Conservation (phyloP, 2,797 vertebrate species). For the Ceryle rudis region DNA sequence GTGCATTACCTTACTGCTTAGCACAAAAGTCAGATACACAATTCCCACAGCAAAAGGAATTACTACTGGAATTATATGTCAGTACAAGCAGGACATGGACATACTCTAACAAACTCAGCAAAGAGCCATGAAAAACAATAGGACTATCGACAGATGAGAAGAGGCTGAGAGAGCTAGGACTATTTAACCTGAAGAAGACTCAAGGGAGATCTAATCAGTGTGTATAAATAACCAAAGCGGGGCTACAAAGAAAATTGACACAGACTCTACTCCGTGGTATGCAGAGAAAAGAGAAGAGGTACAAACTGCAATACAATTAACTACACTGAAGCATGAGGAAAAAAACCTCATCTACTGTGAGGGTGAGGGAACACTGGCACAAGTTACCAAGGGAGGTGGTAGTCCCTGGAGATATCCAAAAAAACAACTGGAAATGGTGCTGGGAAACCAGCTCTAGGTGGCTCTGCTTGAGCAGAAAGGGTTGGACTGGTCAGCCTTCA, state of each 20-base stretch:
- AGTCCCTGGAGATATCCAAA: not conserved
- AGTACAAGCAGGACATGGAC: not conserved
- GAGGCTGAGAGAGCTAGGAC: not conserved
- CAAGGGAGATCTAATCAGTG: not conserved
- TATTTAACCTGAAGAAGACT: not conserved
- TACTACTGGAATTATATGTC: not conserved
- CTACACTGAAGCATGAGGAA: not conserved
- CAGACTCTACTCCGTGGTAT: not conserved
- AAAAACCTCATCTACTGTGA: not conserved
- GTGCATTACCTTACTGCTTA: not conserved
- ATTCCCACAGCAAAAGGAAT: not conserved
- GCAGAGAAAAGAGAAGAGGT: not conserved
- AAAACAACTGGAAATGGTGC: not conserved
- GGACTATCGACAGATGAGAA: not conserved
- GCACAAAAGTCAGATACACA: not conserved
- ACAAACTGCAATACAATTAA: not conserved
- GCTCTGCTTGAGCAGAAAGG: not conserved
- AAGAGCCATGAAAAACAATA: not conserved
- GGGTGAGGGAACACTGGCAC: not conserved
- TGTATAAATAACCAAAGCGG: not conserved
- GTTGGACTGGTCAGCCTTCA: not conserved
- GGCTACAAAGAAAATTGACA: not conserved
- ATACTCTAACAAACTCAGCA: not conserved
- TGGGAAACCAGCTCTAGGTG: not conserved
- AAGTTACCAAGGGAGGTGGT: not conserved